phyloP scores from a whole-genome alignment of 1,140 invertebrate species.

The Aleiodes sp. region DNA sequence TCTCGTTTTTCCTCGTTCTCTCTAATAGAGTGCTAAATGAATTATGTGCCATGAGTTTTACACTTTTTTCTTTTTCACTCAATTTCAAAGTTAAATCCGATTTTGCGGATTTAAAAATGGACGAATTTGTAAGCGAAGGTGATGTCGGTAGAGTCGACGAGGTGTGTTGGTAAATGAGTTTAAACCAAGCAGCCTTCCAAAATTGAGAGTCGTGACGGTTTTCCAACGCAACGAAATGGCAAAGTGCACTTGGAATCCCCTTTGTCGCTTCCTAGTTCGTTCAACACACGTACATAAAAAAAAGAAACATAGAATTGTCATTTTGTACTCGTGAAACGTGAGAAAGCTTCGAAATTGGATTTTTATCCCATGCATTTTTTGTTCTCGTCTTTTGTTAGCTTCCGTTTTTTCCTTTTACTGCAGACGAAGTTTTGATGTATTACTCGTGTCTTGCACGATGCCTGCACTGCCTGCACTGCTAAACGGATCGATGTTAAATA shows the following conservation, averaged over 20 bases:
- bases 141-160: not conserved
- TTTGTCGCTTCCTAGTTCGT: constrained; percentile 34
- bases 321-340: constrained; percentile 48
- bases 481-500: not conserved
- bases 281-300: constrained; percentile 37
- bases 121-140: not conserved
- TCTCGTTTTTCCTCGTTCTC: too few species aligned
- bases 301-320: constrained; percentile 55
- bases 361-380: constrained; percentile 9
- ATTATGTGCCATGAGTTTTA: not conserved
- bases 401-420: not conserved
- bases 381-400: not conserved
- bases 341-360: constrained; percentile 48
- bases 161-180: too few species aligned
- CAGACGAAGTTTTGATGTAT: not conserved
- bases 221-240: not conserved
- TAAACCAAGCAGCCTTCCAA: not conserved
- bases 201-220: constrained; percentile 16
- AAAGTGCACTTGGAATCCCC: constrained; percentile 27
- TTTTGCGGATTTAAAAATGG: not conserved
- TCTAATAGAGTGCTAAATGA: too few species aligned
- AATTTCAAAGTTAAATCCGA: not conserved
- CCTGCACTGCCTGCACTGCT: not conserved
- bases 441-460: not conserved
- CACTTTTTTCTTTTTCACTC: not conserved